Percentiles rank a stretch among this genome's conserved stretches.
Conservation (phyloP, 2,113 vertebrate species). For the Isichthys henryi region DNA sequence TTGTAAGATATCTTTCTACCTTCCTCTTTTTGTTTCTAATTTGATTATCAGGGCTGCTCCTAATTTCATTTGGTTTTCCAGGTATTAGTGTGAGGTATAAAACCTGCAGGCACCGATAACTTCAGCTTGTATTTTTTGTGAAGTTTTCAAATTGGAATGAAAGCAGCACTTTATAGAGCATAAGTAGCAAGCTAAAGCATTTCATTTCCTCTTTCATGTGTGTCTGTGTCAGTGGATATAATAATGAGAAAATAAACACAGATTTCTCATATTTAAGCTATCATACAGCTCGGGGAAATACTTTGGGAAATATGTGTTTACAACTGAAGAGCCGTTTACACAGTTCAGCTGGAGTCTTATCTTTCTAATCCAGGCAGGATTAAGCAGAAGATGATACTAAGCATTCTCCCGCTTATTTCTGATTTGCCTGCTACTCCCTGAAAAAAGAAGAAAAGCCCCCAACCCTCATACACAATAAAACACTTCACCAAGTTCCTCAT, state of each 20-base stretch:
- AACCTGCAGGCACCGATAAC: background rate
- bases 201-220: slow-evolving; percentile 1
- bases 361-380: slow-evolving; percentile 38
- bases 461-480: slow-evolving; percentile 25
- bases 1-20: background rate
- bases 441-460: slow-evolving; percentile 17
- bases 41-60: background rate
- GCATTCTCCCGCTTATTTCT: slow-evolving; percentile 11
- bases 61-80: background rate
- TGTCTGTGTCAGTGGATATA: background rate
- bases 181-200: background rate
- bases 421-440: slow-evolving; percentile 14
- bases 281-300: background rate
- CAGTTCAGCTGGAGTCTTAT: slow-evolving; percentile 32
- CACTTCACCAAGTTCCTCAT: slow-evolving; percentile 17
- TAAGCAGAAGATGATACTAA: slow-evolving; percentile 25
- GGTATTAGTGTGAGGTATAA: background rate
- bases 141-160: background rate
- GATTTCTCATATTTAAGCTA: slow-evolving; percentile 11
- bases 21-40: background rate
- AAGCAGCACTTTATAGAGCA: background rate
- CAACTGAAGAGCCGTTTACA: slow-evolving; percentile 14
- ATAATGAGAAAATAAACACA: slow-evolving; percentile 13
- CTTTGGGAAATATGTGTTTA: slow-evolving; percentile 17
- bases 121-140: background rate